Conservation (phyloP, 2,888 invertebrate genomes). For the Clivina fossor region DNA sequence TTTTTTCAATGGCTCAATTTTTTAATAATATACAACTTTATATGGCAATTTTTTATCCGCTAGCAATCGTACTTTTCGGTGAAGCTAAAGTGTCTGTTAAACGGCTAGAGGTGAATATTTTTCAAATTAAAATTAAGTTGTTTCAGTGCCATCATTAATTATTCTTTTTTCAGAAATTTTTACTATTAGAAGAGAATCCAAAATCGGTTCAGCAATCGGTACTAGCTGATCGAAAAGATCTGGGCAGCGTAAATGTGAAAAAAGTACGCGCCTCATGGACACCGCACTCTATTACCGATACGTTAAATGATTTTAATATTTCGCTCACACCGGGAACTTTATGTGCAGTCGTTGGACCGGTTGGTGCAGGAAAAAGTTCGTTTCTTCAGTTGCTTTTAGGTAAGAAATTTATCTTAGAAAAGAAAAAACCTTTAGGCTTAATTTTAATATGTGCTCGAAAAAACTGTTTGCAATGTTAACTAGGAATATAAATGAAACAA, state of each 20-base stretch:
- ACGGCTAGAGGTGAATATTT: constrained; percentile 63
- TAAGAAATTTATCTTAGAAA: too few relatives aligned
- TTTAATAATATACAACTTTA: constrained; percentile 71
- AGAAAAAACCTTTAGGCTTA: too few relatives aligned
- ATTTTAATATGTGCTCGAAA: too few relatives aligned
- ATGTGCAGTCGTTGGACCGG: constrained; percentile 62
- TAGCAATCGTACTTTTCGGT: constrained; percentile 62
- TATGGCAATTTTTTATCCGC: constrained; percentile 66
- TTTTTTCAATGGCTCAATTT: constrained; percentile 77
- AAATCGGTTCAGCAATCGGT: constrained; percentile 40
- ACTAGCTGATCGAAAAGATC: constrained; percentile 45
- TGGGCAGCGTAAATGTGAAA: constrained; percentile 37
- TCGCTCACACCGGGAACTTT: constrained; percentile 56
- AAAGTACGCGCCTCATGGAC: constrained; percentile 46
- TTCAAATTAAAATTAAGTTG: too few relatives aligned
- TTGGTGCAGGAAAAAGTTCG: constrained; percentile 71
- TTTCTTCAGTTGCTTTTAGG: constrained; percentile 69
- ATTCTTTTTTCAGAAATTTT: neutral
- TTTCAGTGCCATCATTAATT: too few relatives aligned
- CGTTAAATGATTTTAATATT: constrained; percentile 56
- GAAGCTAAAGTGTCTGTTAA: constrained; percentile 66
- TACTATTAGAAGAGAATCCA: constrained; percentile 50
- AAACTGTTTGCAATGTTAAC: too few relatives aligned
- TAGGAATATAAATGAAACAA: too few relatives aligned
- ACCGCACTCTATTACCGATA: constrained; percentile 49